Evolutionary conservation across 1,140 invertebrate genomes (phyloP).

Genomic region (Ceratina japonica): DNA sequence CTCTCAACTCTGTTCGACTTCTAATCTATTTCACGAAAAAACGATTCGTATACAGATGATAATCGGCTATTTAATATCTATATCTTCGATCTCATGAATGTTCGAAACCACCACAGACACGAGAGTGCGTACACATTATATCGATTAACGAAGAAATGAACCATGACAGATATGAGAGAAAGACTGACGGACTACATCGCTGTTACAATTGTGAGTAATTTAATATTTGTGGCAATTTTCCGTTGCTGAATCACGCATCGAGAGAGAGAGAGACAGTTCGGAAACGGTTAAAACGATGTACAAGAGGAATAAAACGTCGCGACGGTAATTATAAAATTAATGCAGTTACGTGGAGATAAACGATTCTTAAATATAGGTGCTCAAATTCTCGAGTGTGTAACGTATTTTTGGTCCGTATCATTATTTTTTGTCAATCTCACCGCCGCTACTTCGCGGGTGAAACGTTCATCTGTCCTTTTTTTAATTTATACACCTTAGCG

Average conservation of each 20-base stretch:
- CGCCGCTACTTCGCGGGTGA: too few relatives aligned
- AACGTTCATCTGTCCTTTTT: too few relatives aligned
- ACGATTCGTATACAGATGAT: constrained; percentile 9
- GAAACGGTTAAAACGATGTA: constrained; percentile 14
- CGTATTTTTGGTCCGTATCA: constrained; percentile 24
- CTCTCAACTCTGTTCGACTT: constrained; percentile 35
- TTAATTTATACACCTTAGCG: not conserved
- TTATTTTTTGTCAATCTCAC: constrained; percentile 4
- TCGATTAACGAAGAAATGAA: constrained; percentile 61
- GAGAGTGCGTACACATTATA: constrained; percentile 47
- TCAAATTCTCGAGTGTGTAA: constrained; percentile 42
- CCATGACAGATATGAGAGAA: constrained; percentile 75
- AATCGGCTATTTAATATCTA: constrained; percentile 1
- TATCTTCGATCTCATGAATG: constrained; percentile 36
- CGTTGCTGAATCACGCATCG: constrained; percentile 14
- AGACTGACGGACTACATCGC: constrained; percentile 69
- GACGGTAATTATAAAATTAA: constrained; percentile 20
- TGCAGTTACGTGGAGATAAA: constrained; percentile 21
- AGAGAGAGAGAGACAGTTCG: not conserved
- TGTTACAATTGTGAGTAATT: constrained; percentile 59
- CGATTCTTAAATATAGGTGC: constrained; percentile 38
- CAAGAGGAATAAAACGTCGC: not conserved
- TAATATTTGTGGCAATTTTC: constrained; percentile 56
- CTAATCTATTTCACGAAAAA: constrained; percentile 45
- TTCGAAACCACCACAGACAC: constrained; percentile 57